phyloP scores from a whole-genome alignment of 2,113 vertebrate species.

The Apodemus sylvaticus region DNA sequence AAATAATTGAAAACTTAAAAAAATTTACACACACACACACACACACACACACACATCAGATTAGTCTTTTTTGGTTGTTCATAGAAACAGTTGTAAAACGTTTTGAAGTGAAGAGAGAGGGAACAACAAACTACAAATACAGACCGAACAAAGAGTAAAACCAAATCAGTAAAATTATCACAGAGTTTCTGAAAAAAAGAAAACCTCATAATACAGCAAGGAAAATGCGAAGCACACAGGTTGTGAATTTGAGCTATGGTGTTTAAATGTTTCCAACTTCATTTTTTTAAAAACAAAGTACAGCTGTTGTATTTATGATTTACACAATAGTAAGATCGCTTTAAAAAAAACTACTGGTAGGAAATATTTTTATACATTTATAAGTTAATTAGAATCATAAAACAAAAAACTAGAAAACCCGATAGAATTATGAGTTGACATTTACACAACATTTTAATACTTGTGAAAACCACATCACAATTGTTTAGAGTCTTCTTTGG shows the following conservation, averaged over 20 bases:
- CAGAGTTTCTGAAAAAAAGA: slow-evolving; percentile 48
- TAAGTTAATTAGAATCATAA: slow-evolving; percentile 51
- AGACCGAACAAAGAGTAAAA: slow-evolving; percentile 31
- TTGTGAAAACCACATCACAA: slow-evolving; percentile 37
- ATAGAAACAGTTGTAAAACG: slow-evolving; percentile 64
- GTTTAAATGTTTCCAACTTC: slow-evolving; percentile 28
- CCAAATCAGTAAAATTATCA: slow-evolving; percentile 37
- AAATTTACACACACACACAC: background rate
- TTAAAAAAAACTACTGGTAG: slow-evolving; percentile 44
- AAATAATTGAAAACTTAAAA: slow-evolving; percentile 84
- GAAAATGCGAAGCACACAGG: background rate
- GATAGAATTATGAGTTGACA: background rate
- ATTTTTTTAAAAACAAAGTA: slow-evolving; percentile 4
- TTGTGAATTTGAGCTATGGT: slow-evolving; percentile 7
- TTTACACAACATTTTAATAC: background rate
- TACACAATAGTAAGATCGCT: slow-evolving; percentile 19
- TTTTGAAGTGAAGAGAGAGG: background rate
- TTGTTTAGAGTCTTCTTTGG: slow-evolving; percentile 33
- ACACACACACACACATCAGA: background rate
- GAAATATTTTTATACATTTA: slow-evolving; percentile 42
- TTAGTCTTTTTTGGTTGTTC: slow-evolving; percentile 67
- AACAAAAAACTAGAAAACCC: slow-evolving; percentile 50
- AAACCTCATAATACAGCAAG: background rate
- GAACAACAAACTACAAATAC: background rate
- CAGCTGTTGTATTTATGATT: slow-evolving; percentile 44